Percentiles rank a stretch among this genome's conserved stretches.
phyloP scores from a whole-genome alignment of 2,113 vertebrate genomes.

The Cacatua alba region DNA sequence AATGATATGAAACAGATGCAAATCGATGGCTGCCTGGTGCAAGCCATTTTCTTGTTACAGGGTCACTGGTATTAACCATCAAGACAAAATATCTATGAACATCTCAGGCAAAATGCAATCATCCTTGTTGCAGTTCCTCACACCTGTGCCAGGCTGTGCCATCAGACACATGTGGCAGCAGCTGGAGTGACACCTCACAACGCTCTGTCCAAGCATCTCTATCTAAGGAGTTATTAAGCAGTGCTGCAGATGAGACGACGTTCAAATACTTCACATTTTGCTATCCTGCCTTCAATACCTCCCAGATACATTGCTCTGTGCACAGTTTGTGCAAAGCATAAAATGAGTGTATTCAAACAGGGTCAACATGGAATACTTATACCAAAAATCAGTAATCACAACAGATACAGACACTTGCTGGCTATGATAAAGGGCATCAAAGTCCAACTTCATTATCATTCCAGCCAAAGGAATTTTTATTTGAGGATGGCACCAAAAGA shows the following conservation, averaged over 20 bases:
- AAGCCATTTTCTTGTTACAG: neutral
- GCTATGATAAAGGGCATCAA: neutral
- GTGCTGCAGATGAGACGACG: neutral
- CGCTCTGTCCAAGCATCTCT: accelerated
- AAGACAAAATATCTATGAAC: neutral
- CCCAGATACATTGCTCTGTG: neutral
- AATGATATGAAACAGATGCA: neutral
- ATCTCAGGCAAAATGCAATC: neutral
- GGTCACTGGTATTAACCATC: neutral
- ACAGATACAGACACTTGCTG: neutral
- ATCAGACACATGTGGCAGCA: neutral
- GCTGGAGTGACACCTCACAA: neutral
- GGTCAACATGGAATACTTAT: neutral
- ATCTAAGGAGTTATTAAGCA: neutral
- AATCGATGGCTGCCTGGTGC: neutral
- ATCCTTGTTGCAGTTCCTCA: neutral
- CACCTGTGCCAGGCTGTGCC: neutral
- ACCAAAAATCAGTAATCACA: neutral
- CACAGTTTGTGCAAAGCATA: accelerated
- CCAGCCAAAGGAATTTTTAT: slow-evolving; percentile 38
- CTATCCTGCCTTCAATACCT: neutral
- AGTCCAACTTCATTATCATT: slow-evolving; percentile 19
- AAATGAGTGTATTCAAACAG: neutral
- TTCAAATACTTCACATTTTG: neutral
- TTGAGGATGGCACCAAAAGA: slow-evolving; percentile 50